Conservation (phyloP, 2,113 vertebrate genomes). For the Tetraodon nigroviridis region DNA sequence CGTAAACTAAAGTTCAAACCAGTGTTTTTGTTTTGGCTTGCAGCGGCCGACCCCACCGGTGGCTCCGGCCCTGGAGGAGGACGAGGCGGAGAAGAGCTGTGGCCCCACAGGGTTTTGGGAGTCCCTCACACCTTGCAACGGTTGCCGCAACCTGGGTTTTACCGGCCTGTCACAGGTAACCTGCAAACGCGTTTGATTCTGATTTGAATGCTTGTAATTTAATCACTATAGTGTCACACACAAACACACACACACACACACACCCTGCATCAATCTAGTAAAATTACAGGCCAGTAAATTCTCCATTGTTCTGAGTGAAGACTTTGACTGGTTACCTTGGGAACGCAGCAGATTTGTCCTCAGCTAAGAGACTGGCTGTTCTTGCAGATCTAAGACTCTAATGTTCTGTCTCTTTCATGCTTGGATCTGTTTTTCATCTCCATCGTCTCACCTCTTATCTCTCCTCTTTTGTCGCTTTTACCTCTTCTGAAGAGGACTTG, state of each 20-base stretch:
- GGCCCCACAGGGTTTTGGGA: conserved; percentile 93
- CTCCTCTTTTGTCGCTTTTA: not conserved
- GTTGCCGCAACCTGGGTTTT: conserved; percentile 91
- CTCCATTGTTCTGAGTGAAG: conserved; percentile 42
- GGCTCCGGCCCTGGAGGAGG: conserved; percentile 79
- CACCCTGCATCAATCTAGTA: conserved; percentile 2
- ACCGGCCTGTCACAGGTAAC: conserved; percentile 85
- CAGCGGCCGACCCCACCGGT: conserved; percentile 80
- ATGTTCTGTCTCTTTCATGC: conserved; percentile 1
- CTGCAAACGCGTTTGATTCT: not conserved
- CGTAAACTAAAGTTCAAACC: too few relatives aligned
- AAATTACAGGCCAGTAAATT: conserved; percentile 43
- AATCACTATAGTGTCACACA: conserved; percentile 2
- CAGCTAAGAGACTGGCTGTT: conserved; percentile 22
- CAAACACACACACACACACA: conserved; percentile 6
- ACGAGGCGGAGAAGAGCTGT: conserved; percentile 82
- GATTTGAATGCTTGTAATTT: not conserved
- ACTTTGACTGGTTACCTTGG: conserved; percentile 65
- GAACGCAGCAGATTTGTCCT: conserved; percentile 48
- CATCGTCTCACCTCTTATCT: not conserved
- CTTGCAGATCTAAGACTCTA: conserved; percentile 23
- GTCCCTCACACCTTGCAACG: conserved; percentile 90
- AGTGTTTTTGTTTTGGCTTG: not conserved
- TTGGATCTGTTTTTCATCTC: not conserved
- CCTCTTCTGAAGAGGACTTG: not conserved